Percentiles rank a stretch among this genome's conserved stretches.
Conservation (phyloP, 2,888 invertebrate species). For the Ashinkailepas kermadecensis region DNA sequence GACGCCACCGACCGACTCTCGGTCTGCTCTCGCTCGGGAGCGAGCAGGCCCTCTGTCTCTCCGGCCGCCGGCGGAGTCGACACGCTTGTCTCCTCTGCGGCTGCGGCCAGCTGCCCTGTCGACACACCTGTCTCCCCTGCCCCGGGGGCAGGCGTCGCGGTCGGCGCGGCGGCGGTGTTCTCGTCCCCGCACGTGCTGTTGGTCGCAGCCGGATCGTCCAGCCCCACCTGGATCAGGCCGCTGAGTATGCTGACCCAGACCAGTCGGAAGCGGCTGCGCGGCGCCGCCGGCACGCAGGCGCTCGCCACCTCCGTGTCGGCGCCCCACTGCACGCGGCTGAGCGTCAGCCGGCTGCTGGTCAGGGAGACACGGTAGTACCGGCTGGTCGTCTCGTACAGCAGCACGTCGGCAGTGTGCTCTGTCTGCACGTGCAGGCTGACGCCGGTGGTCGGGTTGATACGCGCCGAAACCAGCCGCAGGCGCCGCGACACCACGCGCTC, state of each 20-base stretch:
- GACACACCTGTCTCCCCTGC: too few relatives aligned
- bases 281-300: neutral
- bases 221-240: neutral
- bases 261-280: neutral
- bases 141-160: neutral
- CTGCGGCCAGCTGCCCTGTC: neutral
- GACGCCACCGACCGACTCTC: neutral
- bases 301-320: neutral
- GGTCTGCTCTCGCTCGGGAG: neutral
- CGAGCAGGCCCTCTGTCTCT: neutral
- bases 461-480: neutral
- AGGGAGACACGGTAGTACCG: neutral
- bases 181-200: neutral
- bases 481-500: neutral
- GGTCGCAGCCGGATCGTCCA: neutral
- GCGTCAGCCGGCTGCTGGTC: neutral
- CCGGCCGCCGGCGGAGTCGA: neutral
- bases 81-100: neutral
- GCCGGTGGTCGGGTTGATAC: neutral
- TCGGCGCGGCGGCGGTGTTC: neutral
- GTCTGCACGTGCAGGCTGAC: neutral
- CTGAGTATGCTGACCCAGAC: neutral
- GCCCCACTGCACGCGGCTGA: neutral
- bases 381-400: neutral
- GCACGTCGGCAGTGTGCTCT: neutral